Base-by-base conservation (phyloP, 2,888 invertebrate genomes). In the Hemicrepidius hirtus region DNA sequence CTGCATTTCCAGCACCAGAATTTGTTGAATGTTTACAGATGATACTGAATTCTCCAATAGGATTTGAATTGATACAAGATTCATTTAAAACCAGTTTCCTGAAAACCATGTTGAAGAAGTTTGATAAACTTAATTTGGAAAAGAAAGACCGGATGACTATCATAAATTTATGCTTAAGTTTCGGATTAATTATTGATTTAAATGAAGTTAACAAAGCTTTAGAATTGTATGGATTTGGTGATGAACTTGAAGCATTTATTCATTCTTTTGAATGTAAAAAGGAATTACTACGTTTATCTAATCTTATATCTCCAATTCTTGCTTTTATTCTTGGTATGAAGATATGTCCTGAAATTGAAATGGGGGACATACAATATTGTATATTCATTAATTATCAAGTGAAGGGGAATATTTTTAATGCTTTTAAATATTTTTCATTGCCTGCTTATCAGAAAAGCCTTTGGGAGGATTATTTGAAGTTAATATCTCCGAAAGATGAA, bases 21-120 rank as follows among this genome's bases (percentile, higher is more conserved):
- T 75, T 57, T 32, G 1, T 69, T 32, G 16, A 46, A 16, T 72
- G 65, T 46, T 13, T 72, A 16, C 63, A 72, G 59, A 21, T 57
- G 0, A 32, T 72, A 21, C 62, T 72, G 24, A 37, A 66, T 16
- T 71, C 28, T 0, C 0, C 21, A 6, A 10, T 50, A 7, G 9
- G 4, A 9, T 9, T 32, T 1, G 9, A 32, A 32, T 7, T 32
- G 9, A 32, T 32, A n/a, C n/a, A n/a, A n/a, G n/a, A n/a, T n/a
- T n/a, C n/a, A n/a, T n/a, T n/a, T n/a, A n/a, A n/a, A n/a, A n/a
- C n/a, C n/a, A n/a, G n/a, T n/a, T n/a, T n/a, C n/a, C n/a, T n/a
- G n/a, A n/a, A n/a, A n/a, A n/a, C n/a, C n/a, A n/a, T n/a, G n/a
- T n/a, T n/a, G n/a, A n/a, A n/a, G n/a, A n/a, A n/a, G n/a, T 9